Percentiles rank a stretch among this genome's conserved stretches.
These are phyloP conservation scores for Hydrocynus forskahlii DNA, from an alignment of 2,797 vertebrate species.

Conservation along the genomic window DNA sequence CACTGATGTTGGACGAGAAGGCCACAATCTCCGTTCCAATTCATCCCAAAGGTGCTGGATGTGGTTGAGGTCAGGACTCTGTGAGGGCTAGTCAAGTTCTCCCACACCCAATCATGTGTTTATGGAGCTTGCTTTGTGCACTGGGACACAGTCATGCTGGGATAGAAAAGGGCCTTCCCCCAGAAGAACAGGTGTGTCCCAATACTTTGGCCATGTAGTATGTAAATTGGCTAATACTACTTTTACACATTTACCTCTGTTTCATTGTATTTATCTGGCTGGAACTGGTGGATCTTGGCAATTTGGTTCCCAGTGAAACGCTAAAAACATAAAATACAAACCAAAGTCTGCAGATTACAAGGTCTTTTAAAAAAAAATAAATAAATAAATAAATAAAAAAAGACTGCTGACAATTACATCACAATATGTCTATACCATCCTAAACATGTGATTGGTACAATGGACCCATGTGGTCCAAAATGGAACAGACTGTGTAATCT, in stretches of 20 bases:
- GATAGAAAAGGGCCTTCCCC: no score
- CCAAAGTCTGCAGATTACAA: background rate
- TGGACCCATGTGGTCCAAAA: background rate
- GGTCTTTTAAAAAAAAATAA: constrained; percentile 12
- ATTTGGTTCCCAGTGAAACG: constrained; percentile 98
- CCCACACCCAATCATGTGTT: no score
- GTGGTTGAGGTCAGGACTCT: no score
- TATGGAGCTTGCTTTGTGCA: no score
- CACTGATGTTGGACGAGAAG: no score
- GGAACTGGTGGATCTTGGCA: constrained; percentile 84
- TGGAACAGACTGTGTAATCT: background rate
- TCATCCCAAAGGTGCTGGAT: no score
- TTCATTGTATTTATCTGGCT: constrained; percentile 75
- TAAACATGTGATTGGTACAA: background rate
- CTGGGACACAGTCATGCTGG: no score
- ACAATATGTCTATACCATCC: background rate
- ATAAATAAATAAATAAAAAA: no score
- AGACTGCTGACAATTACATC: background rate
- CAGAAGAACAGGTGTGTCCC: no score
- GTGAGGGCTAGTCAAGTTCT: no score
- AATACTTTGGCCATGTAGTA: no score
- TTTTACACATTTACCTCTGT: constrained; percentile 81
- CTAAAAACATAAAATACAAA: constrained; percentile 67
- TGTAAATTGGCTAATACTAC: background rate
- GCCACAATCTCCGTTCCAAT: no score